phyloP scores from a whole-genome alignment of 2,888 invertebrate genomes.

The Caenorhabditis sp. region DNA sequence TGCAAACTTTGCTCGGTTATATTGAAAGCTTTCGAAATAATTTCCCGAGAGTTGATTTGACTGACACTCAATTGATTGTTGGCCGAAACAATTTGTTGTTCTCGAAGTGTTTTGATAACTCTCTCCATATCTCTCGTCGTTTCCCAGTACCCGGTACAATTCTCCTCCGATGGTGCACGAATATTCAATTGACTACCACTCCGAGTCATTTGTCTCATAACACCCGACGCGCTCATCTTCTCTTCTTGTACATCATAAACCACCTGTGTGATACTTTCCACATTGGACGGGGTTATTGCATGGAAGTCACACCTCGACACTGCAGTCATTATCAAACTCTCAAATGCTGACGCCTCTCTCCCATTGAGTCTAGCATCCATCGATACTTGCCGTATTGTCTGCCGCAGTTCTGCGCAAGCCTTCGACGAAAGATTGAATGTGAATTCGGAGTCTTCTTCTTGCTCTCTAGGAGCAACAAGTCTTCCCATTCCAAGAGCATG shows the following conservation, averaged over 20 bases:
- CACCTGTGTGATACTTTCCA: slow-evolving; percentile 16
- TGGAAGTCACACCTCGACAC: slow-evolving; percentile 30
- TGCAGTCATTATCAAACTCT: slow-evolving; percentile 29
- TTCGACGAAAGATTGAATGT: slow-evolving; percentile 1
- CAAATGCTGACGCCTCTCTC: slow-evolving; percentile 26
- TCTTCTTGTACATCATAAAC: slow-evolving; percentile 35
- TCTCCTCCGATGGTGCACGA: slow-evolving; percentile 22
- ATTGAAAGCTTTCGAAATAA: slow-evolving; percentile 18
- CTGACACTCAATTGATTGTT: neutral
- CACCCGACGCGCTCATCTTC: slow-evolving; percentile 26
- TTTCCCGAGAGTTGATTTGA: slow-evolving; percentile 7
- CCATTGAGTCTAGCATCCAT: slow-evolving; percentile 17
- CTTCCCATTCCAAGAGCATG: slow-evolving; percentile 12
- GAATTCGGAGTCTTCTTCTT: slow-evolving; percentile 23
- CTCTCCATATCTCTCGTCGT: slow-evolving; percentile 24
- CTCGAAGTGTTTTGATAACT: slow-evolving; percentile 17
- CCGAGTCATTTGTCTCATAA: slow-evolving; percentile 12
- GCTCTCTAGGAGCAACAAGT: slow-evolving; percentile 27
- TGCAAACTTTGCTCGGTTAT: slow-evolving; percentile 10
- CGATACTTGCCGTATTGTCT: slow-evolving; percentile 9
- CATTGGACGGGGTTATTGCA: slow-evolving; percentile 16
- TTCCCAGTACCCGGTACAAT: slow-evolving; percentile 42
- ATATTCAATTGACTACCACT: slow-evolving; percentile 13
- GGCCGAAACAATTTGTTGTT: neutral
- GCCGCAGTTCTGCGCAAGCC: slow-evolving; percentile 23